Conservation (phyloP, 2,888 invertebrate species). For the Chouioia cunea region DNA sequence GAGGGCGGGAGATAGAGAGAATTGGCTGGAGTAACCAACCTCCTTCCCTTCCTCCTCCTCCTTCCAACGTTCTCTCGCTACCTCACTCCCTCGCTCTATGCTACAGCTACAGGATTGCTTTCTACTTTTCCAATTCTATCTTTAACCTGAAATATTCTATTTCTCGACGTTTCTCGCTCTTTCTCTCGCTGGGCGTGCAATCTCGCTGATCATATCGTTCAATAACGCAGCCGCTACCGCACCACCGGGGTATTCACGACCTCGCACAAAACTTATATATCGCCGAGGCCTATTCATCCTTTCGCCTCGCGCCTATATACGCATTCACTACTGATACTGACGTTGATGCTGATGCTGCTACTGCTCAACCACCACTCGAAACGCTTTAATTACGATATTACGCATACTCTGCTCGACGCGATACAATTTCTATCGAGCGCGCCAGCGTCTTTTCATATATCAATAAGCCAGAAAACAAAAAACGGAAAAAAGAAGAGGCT, state of each 20-base stretch:
- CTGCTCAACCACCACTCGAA: not conserved
- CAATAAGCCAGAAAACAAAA: too few species aligned
- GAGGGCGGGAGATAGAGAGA: conserved; percentile 5
- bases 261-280: conserved; percentile 34
- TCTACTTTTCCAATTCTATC: conserved; percentile 47
- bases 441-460: too few species aligned
- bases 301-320: not conserved
- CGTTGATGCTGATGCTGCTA: too few species aligned
- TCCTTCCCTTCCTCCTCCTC: conserved; percentile 26
- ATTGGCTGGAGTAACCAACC: conserved; percentile 7
- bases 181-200: conserved; percentile 38
- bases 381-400: conserved; percentile 37
- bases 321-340: too few species aligned
- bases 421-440: too few species aligned
- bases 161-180: conserved; percentile 11
- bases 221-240: conserved; percentile 22
- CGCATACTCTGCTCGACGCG: too few species aligned
- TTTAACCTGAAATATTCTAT: conserved; percentile 48
- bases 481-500: too few species aligned
- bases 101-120: conserved; percentile 40
- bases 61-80: conserved; percentile 8
- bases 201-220: conserved; percentile 45
- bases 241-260: conserved; percentile 30
- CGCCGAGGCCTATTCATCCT: conserved; percentile 24
- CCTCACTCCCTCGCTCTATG: conserved; percentile 12